Conservation (phyloP, 2,888 invertebrate genomes). For the Zootermopsis nevadensis region DNA sequence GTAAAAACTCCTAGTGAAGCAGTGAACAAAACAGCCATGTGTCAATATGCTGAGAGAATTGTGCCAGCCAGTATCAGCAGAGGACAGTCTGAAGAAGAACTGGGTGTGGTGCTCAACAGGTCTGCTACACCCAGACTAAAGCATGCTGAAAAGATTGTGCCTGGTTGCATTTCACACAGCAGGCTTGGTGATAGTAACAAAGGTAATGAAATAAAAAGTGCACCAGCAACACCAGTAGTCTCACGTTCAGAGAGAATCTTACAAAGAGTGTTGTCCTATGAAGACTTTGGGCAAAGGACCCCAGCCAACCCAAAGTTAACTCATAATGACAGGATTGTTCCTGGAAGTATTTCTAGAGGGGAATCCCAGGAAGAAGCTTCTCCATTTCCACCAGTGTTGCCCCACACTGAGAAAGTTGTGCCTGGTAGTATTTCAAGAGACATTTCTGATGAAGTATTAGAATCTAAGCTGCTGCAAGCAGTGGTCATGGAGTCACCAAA, state of each 20-base stretch:
- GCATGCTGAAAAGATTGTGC: not conserved
- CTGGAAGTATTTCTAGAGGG: slow-evolving; percentile 31
- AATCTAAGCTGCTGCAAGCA: too few relatives aligned
- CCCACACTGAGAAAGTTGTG: slow-evolving; percentile 38
- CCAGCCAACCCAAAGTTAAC: not conserved
- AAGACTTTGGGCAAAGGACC: not conserved
- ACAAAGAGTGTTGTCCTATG: not conserved
- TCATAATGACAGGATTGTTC: slow-evolving; percentile 32
- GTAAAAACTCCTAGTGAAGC: slow-evolving; percentile 21
- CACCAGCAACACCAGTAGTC: slow-evolving; percentile 18
- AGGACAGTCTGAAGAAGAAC: not conserved
- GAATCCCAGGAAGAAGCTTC: not conserved
- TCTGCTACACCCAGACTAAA: not conserved
- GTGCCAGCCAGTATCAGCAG: not conserved
- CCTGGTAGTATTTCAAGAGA: slow-evolving; percentile 37
- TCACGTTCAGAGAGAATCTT: not conserved
- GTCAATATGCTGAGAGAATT: not conserved
- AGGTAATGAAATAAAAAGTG: slow-evolving; percentile 19
- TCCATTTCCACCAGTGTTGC: slow-evolving; percentile 24
- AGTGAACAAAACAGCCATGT: not conserved
- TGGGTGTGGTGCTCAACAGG: not conserved
- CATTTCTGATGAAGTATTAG: slow-evolving; percentile 14
- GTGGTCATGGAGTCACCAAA: not conserved
- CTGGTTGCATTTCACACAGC: not conserved
- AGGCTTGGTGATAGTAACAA: not conserved